Conservation (phyloP, 2,888 invertebrate genomes). For the Dexiosoma caninum region DNA sequence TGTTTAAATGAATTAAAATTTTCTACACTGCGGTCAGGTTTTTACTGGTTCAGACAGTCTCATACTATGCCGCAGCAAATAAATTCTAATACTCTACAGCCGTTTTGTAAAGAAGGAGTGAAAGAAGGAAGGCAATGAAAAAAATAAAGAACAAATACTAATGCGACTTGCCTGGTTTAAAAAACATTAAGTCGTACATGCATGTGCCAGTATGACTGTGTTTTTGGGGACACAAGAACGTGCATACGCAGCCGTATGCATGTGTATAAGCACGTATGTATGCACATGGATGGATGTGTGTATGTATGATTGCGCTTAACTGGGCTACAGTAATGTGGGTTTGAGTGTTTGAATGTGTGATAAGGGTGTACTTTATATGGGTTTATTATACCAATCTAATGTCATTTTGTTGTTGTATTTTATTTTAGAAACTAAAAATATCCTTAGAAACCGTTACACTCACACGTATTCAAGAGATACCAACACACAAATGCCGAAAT, state of each 20-base stretch:
- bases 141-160: neutral
- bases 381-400: constrained; percentile 45
- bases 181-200: neutral
- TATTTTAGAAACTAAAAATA: constrained; percentile 34
- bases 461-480: neutral
- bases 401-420: constrained; percentile 39
- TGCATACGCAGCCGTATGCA: no score
- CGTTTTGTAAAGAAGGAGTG: neutral
- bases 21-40: constrained; percentile 60
- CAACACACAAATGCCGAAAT: neutral
- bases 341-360: neutral
- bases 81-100: constrained; percentile 39
- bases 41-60: constrained; percentile 46
- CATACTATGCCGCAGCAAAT: constrained; percentile 34
- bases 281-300: neutral
- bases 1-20: constrained; percentile 55
- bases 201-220: no score
- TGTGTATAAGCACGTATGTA: no score
- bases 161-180: constrained; percentile 24
- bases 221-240: no score
- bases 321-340: neutral
- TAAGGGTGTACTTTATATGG: neutral
- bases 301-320: neutral
- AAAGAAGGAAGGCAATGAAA: constrained; percentile 1
- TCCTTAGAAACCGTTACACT: neutral